Evolutionary conservation across 2,113 vertebrate genomes (phyloP).

Genomic region (Phoenicopterus ruber): DNA sequence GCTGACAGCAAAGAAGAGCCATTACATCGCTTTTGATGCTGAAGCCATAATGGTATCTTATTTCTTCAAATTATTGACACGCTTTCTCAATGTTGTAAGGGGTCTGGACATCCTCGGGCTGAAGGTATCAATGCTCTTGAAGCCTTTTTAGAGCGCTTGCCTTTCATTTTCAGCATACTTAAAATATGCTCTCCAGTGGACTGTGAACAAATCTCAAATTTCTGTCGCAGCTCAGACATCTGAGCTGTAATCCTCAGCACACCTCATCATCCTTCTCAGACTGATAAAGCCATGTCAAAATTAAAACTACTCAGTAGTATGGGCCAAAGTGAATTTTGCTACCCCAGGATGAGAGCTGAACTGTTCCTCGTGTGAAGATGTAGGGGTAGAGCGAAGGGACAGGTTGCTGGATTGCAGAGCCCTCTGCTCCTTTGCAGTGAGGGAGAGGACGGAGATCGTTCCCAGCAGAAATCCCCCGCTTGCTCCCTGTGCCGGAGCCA

Average conservation of each 20-base stretch:
- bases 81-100: background rate
- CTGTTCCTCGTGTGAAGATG: fast-evolving
- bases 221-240: background rate
- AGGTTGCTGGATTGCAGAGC: background rate
- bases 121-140: background rate
- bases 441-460: background rate
- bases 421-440: background rate
- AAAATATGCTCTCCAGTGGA: background rate
- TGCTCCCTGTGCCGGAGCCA: background rate
- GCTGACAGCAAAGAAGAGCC: background rate
- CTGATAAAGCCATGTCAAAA: background rate
- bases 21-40: background rate
- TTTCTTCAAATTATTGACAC: conserved; percentile 13
- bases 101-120: background rate
- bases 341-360: background rate
- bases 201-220: background rate
- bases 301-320: background rate
- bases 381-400: background rate
- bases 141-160: background rate
- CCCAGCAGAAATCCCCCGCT: background rate
- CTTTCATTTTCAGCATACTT: background rate
- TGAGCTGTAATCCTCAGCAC: background rate
- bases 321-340: background rate
- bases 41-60: background rate
- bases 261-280: background rate